These are phyloP conservation scores for Sarcophaga caerulescens DNA, from an alignment of 2,888 invertebrate species.

Conservation along the genomic window DNA sequence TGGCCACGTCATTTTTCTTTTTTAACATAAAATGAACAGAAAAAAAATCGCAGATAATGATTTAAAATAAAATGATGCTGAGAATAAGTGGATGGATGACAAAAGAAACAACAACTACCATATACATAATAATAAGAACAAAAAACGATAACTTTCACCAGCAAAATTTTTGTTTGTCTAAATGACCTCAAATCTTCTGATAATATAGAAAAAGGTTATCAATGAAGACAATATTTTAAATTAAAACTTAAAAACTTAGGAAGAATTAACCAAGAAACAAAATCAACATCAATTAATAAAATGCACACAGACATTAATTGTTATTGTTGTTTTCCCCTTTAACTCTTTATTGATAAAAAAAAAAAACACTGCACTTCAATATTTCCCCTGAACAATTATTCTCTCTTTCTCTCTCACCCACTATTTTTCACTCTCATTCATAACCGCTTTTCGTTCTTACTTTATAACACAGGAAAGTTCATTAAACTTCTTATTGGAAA, in stretches of 20 bases:
- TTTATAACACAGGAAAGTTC: slow-evolving; percentile 1
- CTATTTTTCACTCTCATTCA: no score
- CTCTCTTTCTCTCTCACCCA: no score
- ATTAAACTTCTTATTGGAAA: slow-evolving; percentile 17
- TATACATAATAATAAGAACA: slow-evolving; percentile 7
- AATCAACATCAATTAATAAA: no score
- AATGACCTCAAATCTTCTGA: slow-evolving; percentile 51
- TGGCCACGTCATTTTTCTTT: slow-evolving; percentile 26
- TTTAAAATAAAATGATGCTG: not conserved
- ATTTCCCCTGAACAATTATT: no score
- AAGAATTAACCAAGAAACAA: no score
- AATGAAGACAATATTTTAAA: not conserved
- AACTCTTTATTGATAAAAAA: no score
- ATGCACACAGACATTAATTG: no score
- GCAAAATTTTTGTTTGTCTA: not conserved
- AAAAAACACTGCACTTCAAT: no score
- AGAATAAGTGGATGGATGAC: not conserved
- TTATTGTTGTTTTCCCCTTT: no score
- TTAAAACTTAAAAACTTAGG: no score
- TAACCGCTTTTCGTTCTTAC: no score
- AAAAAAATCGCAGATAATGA: not conserved
- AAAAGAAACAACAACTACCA: not conserved
- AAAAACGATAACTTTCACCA: slow-evolving; percentile 29
- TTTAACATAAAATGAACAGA: not conserved
- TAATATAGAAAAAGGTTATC: slow-evolving; percentile 55